phyloP scores from a whole-genome alignment of 2,888 invertebrate species.

The Gastracanthus pulcherrimus region DNA sequence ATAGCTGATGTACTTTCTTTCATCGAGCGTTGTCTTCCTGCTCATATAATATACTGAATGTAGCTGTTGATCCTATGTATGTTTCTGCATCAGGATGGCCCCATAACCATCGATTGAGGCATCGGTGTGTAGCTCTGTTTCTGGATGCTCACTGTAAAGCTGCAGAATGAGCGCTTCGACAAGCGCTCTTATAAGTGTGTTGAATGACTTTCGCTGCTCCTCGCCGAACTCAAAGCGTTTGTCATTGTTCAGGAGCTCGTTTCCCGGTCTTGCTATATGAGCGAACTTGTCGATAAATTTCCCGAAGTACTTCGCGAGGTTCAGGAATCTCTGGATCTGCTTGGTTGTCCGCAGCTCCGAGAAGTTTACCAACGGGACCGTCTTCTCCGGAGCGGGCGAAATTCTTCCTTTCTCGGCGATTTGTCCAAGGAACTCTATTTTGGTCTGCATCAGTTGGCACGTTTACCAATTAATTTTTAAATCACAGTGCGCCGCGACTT shows the following conservation, averaged over 20 bases:
- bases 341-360: not conserved
- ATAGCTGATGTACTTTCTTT: constrained; percentile 11
- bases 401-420: not conserved
- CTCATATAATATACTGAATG: constrained; percentile 13
- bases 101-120: constrained; percentile 3
- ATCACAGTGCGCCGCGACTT: not conserved
- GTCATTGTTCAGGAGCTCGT: not conserved
- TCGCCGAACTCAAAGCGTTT: not conserved
- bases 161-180: not conserved
- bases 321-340: not conserved
- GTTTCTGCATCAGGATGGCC: not conserved
- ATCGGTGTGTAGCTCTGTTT: constrained; percentile 2
- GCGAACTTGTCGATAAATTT: not conserved
- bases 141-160: not conserved
- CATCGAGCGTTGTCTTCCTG: not conserved
- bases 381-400: not conserved
- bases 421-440: not conserved
- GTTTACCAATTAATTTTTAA: not conserved
- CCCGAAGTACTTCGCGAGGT: not conserved
- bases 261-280: not conserved
- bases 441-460: not conserved
- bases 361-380: not conserved
- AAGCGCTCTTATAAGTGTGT: not conserved
- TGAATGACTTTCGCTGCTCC: not conserved
- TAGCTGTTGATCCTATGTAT: not conserved